phyloP scores from a whole-genome alignment of 1,140 invertebrate species.

The Hestina assimilis region DNA sequence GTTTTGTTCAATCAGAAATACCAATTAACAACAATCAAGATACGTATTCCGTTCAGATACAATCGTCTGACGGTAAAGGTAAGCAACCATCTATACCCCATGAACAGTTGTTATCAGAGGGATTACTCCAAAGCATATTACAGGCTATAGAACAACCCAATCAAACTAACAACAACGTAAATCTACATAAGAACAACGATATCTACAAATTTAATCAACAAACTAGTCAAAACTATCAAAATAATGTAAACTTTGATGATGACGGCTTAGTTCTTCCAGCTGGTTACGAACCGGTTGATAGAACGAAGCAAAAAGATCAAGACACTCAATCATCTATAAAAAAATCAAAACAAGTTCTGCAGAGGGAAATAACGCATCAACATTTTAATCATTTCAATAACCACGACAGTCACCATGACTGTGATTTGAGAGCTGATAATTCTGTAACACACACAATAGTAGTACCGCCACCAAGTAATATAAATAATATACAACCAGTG shows the following conservation, averaged over 20 bases:
- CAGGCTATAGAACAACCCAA: slow-evolving; percentile 68
- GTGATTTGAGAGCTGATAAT: slow-evolving; percentile 57
- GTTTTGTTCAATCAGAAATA: slow-evolving; percentile 68
- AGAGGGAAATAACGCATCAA: slow-evolving; percentile 42
- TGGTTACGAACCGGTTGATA: slow-evolving; percentile 66
- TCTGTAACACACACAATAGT: slow-evolving; percentile 59
- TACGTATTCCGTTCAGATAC: slow-evolving; percentile 86
- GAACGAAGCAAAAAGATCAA: slow-evolving; percentile 47
- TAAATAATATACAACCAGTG: slow-evolving; percentile 39
- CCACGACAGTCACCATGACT: slow-evolving; percentile 51
- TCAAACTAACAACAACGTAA: slow-evolving; percentile 29
- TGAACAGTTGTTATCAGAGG: slow-evolving; percentile 87
- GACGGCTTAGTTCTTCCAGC: slow-evolving; percentile 54
- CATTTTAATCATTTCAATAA: slow-evolving; percentile 32
- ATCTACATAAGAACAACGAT: slow-evolving; percentile 23
- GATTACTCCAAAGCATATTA: slow-evolving; percentile 87
- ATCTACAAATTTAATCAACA: slow-evolving; percentile 16
- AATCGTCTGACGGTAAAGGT: slow-evolving; percentile 78
- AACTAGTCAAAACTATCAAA: slow-evolving; percentile 17
- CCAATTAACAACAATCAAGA: slow-evolving; percentile 81
- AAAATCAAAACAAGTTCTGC: slow-evolving; percentile 40
- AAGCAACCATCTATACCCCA: slow-evolving; percentile 77
- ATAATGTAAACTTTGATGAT: slow-evolving; percentile 25
- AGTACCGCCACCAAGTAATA: slow-evolving; percentile 54
- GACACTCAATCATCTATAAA: slow-evolving; percentile 47